Percentiles rank a stretch among this genome's conserved stretches.
phyloP scores from a whole-genome alignment of 1,140 invertebrate genomes.

The Metaphire vulgaris region DNA sequence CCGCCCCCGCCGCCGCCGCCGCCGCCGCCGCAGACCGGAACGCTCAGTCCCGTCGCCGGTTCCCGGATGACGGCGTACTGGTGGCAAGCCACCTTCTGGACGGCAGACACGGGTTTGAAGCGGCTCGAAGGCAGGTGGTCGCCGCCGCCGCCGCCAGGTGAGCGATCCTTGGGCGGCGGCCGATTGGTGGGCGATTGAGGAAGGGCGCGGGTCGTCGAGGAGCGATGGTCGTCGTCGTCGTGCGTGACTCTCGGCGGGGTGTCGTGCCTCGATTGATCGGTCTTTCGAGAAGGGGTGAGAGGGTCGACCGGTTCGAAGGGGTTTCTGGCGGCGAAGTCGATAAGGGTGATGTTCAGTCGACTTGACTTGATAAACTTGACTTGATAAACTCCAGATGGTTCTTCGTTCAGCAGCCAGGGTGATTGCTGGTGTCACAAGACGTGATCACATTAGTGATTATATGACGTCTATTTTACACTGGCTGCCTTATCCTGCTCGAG shows the following conservation, averaged over 20 bases:
- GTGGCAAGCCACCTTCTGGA: neutral
- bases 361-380: no score
- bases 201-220: neutral
- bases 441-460: no score
- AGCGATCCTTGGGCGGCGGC: neutral
- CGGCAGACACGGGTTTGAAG: no score
- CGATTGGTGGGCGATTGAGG: neutral
- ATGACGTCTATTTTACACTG: no score
- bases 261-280: neutral
- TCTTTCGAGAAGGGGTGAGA: neutral
- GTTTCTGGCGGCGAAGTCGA: conserved; percentile 11
- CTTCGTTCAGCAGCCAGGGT: no score
- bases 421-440: no score
- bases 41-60: neutral
- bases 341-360: conserved; percentile 4
- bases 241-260: neutral
- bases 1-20: no score
- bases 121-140: neutral
- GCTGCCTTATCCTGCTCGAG: no score
- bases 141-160: no score
- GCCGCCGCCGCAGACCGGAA: neutral
- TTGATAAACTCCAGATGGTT: no score
- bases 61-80: neutral
- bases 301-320: no score
- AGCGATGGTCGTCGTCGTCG: neutral